Conservation (phyloP, 2,113 vertebrate species). For the Pipa parva region DNA sequence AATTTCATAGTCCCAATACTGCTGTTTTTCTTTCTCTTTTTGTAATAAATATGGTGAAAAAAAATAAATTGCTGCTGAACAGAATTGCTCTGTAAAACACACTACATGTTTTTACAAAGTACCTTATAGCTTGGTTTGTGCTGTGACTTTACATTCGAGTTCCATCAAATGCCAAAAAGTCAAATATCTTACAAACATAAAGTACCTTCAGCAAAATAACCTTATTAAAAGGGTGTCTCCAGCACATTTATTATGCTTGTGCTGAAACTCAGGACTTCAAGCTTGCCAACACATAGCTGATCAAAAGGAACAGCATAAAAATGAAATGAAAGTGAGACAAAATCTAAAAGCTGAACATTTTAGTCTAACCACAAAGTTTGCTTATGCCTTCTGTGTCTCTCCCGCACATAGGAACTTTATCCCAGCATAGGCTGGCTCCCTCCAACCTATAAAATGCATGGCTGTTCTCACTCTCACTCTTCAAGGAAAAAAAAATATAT, state of each 20-base stretch:
- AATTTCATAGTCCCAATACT: too few relatives aligned
- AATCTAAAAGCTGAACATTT: constrained; percentile 33
- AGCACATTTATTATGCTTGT: constrained; percentile 36
- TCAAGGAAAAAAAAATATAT: constrained; percentile 14
- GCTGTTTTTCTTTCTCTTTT: too few relatives aligned
- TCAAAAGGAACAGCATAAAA: constrained; percentile 32
- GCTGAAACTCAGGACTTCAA: constrained; percentile 21
- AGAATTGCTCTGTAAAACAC: too few relatives aligned
- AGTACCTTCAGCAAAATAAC: constrained; percentile 33
- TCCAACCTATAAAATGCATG: constrained; percentile 4
- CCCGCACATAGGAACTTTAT: constrained; percentile 22
- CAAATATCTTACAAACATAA: constrained; percentile 24
- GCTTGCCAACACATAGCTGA: constrained; percentile 37
- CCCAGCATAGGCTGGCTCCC: constrained; percentile 11
- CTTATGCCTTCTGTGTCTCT: constrained; percentile 35
- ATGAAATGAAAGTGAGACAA: constrained; percentile 39
- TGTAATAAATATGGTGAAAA: too few relatives aligned
- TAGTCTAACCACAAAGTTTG: constrained; percentile 38
- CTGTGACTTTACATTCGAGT: neutral
- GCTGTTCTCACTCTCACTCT: neutral
- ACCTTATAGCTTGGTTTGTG: neutral
- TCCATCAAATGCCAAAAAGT: constrained; percentile 24
- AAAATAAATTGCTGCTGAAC: too few relatives aligned
- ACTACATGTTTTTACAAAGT: neutral
- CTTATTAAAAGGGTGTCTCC: constrained; percentile 42